Percentiles rank a stretch among this genome's conserved stretches.
Conservation (phyloP, 2,888 invertebrate genomes). For the Alloscopus bannaensis region DNA sequence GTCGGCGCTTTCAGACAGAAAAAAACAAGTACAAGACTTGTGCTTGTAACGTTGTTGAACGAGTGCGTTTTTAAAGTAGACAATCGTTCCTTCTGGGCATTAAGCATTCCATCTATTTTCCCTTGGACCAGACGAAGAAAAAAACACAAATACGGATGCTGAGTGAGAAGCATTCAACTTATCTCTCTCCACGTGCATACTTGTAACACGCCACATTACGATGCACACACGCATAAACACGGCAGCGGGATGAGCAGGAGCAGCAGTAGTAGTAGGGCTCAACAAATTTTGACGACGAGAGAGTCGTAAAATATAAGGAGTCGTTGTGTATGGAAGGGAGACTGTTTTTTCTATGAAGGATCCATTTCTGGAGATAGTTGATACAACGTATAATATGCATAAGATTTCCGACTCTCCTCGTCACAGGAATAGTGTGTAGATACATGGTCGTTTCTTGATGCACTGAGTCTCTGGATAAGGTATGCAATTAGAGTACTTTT, state of each 20-base stretch:
- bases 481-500: slow-evolving; percentile 16
- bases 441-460: too few relatives aligned
- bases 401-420: slow-evolving; percentile 12
- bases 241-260: too few relatives aligned
- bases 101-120: slow-evolving; percentile 42
- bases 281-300: too few relatives aligned
- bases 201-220: slow-evolving; percentile 34
- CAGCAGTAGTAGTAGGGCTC: too few relatives aligned
- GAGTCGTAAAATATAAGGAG: too few relatives aligned
- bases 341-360: neutral
- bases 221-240: neutral
- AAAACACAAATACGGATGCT: slow-evolving; percentile 24
- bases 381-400: slow-evolving; percentile 32
- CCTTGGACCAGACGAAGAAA: slow-evolving; percentile 28
- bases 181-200: slow-evolving; percentile 8
- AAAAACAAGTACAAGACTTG: slow-evolving; percentile 10
- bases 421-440: slow-evolving; percentile 7
- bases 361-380: slow-evolving; percentile 42
- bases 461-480: too few relatives aligned
- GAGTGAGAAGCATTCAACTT: slow-evolving; percentile 2
- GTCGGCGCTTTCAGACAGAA: slow-evolving; percentile 35
- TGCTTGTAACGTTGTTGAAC: slow-evolving; percentile 28
- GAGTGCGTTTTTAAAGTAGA: slow-evolving; percentile 39
- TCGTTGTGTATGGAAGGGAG: neutral
- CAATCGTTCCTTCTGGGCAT: slow-evolving; percentile 61